Percentiles rank a stretch among this genome's conserved stretches.
Conservation (phyloP, 2,888 invertebrate genomes). For the Diadegma fenestrale region DNA sequence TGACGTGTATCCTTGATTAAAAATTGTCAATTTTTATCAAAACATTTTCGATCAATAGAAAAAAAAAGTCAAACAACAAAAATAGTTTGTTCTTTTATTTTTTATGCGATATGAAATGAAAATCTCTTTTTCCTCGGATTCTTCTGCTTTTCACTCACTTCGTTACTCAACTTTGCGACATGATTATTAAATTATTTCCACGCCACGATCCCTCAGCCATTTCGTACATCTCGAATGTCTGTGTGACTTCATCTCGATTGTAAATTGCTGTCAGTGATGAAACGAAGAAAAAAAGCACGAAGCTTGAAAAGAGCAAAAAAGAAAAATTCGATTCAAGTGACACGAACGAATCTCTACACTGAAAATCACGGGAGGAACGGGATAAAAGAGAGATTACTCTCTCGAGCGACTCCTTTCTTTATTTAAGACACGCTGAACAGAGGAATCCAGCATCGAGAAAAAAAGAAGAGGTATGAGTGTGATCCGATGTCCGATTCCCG, state of each 20-base stretch:
- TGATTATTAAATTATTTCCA: constrained; percentile 25
- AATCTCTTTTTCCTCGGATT: not conserved
- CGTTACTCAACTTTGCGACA: not conserved
- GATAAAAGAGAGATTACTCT: constrained; percentile 65
- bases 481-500: constrained; percentile 49
- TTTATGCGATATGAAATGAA: not conserved
- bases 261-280: constrained; percentile 37
- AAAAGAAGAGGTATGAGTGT: constrained; percentile 38
- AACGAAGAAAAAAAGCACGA: not conserved
- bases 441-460: constrained; percentile 43
- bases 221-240: constrained; percentile 6
- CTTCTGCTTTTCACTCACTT: not conserved
- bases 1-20: not conserved
- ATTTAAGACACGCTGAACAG: constrained; percentile 41
- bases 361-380: constrained; percentile 35
- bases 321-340: constrained; percentile 42
- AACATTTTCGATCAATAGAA: not conserved
- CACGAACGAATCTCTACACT: constrained; percentile 52
- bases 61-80: not conserved
- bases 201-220: constrained; percentile 10
- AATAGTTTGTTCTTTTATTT: not conserved
- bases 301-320: constrained; percentile 5
- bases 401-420: constrained; percentile 59
- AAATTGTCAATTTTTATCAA: not conserved
- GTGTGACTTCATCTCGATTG: constrained; percentile 46